Conservation (phyloP, 1,140 invertebrate species). For the Sminthurides bifidus region DNA sequence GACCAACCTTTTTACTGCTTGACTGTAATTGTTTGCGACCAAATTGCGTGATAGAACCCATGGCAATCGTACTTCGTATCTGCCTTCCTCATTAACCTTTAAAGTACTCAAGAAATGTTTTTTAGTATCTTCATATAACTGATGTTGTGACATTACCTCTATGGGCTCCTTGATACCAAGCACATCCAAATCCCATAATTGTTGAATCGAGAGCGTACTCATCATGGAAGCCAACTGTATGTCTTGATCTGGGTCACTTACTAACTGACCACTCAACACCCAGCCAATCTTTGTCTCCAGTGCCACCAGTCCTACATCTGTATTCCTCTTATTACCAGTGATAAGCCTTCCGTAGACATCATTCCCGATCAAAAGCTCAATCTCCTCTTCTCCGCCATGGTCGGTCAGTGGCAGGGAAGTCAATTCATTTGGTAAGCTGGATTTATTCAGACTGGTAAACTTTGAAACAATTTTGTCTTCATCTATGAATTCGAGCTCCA, state of each 20-base stretch:
- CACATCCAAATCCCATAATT: not conserved
- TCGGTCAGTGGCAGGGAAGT: not conserved
- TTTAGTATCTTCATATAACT: not conserved
- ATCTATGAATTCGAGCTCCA: not conserved
- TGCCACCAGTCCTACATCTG: not conserved
- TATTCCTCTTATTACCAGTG: not conserved
- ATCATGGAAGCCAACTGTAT: not conserved
- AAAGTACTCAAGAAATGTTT: not conserved
- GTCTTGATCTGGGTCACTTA: too few relatives aligned
- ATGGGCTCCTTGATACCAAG: not conserved
- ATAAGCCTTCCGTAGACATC: not conserved
- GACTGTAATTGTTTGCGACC: not conserved
- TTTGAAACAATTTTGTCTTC: not conserved
- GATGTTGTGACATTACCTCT: not conserved
- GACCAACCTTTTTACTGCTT: not conserved
- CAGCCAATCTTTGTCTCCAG: not conserved
- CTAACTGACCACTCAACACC: not conserved
- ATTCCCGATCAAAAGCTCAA: slow-evolving; percentile 1
- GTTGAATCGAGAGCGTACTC: not conserved
- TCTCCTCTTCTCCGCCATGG: not conserved
- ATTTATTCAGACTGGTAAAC: not conserved
- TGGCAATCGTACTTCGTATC: not conserved
- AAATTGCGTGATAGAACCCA: not conserved
- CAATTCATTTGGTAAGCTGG: not conserved
- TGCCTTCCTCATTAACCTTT: not conserved